Base-by-base conservation (phyloP, 2,888 invertebrate species). In the Ectemnius lituratus region DNA sequence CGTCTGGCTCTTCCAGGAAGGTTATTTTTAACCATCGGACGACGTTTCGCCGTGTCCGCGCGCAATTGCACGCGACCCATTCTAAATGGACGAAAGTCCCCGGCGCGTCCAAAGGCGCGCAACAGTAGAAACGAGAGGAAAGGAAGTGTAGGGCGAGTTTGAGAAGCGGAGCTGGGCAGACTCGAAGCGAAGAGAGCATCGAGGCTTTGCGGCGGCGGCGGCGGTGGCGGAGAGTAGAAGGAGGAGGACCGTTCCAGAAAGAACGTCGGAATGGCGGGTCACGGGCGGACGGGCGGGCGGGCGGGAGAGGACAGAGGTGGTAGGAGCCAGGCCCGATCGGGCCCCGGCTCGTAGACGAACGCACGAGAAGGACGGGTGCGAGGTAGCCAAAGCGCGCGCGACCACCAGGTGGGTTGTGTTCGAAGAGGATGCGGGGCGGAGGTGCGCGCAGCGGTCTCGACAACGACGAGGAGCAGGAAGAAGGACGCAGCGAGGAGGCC, bases 21-120 rank as follows among this genome's bases (percentile, higher is more conserved):
- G 79, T 78, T 86, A 86, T 86, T 86, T 86, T 85, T 84, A 85
- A 84, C 78, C 79, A 49, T 56, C 60, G 67, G 47, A 49, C 67
- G 23, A 65, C 67, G 72, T 60, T 70, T 71, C 58, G 61, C 76
- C 70, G 68, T 62, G 61, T 61, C 68, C 67, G 45, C 52, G 46
- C 49, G 59, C 67, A 59, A 62, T 75, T 68, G 66, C 61, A 62
- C 20, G 61, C 70, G 70, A 65, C 20, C 58, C 70, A 27, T 72
- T 61, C 56, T 59, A 46, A 46, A 58, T 69, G 67, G 70, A 37
- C 66, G 82, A 37, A 37, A 37, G 82, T 73, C 76, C 83, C 47
- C 85, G 59, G 47, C 62, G 27, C 16, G 62, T 37, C 20, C 20
- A 46, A 62, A 60, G 45, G 64, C 60, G 62, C 49, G n/a, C 62